Conservation (phyloP, 2,113 vertebrate species). For the Myocastor coypus region DNA sequence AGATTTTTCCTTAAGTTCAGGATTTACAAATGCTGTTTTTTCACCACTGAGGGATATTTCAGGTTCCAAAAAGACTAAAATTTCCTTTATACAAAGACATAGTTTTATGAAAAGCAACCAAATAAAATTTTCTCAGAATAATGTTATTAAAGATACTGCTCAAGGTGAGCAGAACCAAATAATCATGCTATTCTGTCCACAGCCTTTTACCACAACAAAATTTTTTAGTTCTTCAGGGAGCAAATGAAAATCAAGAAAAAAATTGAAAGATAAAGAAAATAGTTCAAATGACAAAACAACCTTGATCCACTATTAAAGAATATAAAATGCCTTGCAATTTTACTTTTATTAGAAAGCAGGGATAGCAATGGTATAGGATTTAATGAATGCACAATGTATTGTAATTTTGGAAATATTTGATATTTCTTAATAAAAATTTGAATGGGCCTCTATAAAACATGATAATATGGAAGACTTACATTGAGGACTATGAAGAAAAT, state of each 20-base stretch:
- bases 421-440: slow-evolving; percentile 47
- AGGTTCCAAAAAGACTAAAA: neutral
- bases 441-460: neutral
- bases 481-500: neutral
- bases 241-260: slow-evolving; percentile 21
- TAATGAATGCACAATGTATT: neutral
- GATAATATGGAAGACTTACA: neutral
- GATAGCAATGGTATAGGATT: neutral
- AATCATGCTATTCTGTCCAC: neutral
- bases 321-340: neutral
- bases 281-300: neutral
- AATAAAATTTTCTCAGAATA: slow-evolving; percentile 33
- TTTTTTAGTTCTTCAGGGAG: neutral
- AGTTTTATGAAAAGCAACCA: neutral
- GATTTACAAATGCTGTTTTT: slow-evolving; percentile 44
- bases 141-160: neutral
- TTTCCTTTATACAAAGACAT: neutral
- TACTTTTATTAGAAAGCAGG: neutral
- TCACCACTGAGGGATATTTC: neutral
- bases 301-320: neutral
- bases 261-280: neutral
- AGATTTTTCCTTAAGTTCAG: neutral
- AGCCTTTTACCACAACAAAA: neutral
- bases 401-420: neutral
- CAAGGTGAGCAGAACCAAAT: neutral